Evolutionary conservation across 2,888 invertebrate species (phyloP).

Genomic region (Liposcelis brunnea): DNA sequence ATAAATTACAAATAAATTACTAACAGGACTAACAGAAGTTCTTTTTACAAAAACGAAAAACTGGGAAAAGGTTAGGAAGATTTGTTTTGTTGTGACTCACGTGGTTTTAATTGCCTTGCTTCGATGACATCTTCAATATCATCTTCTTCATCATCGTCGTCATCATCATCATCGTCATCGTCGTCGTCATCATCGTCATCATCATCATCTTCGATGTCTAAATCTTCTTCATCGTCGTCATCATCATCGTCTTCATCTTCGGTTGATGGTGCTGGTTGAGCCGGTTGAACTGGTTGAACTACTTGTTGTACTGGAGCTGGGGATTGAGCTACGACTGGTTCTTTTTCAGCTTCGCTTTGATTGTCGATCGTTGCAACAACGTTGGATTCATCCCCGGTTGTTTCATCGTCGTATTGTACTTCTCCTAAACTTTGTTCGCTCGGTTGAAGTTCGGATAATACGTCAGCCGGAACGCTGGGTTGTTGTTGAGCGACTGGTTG

Average conservation of each 20-base stretch:
- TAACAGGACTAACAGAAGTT: too few relatives aligned
- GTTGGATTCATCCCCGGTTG: not conserved
- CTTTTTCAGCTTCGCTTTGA: conserved; percentile 30
- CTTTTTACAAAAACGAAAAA: too few relatives aligned
- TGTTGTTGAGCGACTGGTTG: conserved; percentile 28
- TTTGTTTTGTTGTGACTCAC: too few relatives aligned
- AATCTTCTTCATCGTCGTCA: conserved; percentile 43
- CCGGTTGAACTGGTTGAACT: conserved; percentile 22
- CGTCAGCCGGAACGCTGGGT: conserved; percentile 21
- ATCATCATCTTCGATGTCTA: conserved; percentile 26
- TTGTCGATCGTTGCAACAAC: conserved; percentile 17
- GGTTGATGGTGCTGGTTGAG: conserved; percentile 27
- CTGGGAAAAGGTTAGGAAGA: too few relatives aligned
- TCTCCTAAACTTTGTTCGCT: conserved; percentile 2
- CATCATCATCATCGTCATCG: conserved; percentile 42
- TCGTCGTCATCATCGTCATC: conserved; percentile 35
- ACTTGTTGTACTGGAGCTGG: conserved; percentile 17
- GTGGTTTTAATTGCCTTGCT: conserved; percentile 39
- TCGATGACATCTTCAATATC: conserved; percentile 49
- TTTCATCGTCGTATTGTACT: not conserved
- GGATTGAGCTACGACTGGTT: conserved; percentile 25
- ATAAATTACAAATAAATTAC: too few relatives aligned
- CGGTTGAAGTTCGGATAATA: conserved; percentile 21
- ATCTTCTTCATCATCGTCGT: conserved; percentile 46
- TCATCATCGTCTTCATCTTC: conserved; percentile 43